Evolutionary conservation across 2,888 invertebrate species (phyloP), one percentile per base, ranked within the genome.

Genomic region (Troilus luridus): DNA sequence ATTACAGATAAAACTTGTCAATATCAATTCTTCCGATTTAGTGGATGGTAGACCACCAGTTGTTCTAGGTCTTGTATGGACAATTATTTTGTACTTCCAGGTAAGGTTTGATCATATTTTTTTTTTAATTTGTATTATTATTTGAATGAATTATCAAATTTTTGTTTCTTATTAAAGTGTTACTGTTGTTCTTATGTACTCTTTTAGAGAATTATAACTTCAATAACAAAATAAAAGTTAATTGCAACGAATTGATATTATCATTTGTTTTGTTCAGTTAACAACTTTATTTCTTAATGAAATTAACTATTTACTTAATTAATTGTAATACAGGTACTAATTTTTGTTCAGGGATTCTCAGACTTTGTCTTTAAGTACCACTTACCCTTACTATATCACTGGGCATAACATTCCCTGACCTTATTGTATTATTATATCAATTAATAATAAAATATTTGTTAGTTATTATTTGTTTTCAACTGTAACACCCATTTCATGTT

Each of bases 31-130:
- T 41, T 97, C 98, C 85, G 99, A 99, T 95, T 96, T 99, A 94
- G 99, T 99, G 92, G 99, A 99, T 95, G 99, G 99, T 93, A 96
- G 98, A 95, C 98, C 99, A 91, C 97, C 99, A 92, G 99, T 99
- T 94, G 98, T 99, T 92, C 96, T 99, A 93, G 99, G 99, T 93
- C 96, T 99, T 91, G 98, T 99, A 93, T 99, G 99, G 99, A 99
- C 98, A 94, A 98, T 99, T 94, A 99, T 99, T 94, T 96, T 99
- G 92, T 98, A 99, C 95, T 99, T 99, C 97, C 99, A 99, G 97
- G 99, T 99, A 96, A 88, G 17, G 27, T 58, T 85, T n/a, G 11
- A 58, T 17, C 24, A 77, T 41, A 27, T 27, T 14, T 12, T 3
- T 14, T 77, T 17, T 77, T 41, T 77, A 8, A 41, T 41, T 10